Conservation (phyloP, 2,888 invertebrate species). For the Xestia xanthographa region DNA sequence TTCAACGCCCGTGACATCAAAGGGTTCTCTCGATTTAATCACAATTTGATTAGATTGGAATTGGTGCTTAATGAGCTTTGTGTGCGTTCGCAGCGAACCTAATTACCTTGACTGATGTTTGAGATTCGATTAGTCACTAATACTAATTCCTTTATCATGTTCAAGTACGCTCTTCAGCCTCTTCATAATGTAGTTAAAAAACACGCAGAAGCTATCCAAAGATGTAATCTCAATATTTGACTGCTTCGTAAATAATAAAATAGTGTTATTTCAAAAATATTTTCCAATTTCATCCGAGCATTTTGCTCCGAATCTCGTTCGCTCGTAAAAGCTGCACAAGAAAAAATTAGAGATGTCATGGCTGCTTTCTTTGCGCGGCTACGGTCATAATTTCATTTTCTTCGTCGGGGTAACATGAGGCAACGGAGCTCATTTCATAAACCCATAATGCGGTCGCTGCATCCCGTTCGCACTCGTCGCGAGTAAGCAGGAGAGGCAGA, state of each 20-base stretch:
- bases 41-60: slow-evolving; percentile 77
- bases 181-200: slow-evolving; percentile 8
- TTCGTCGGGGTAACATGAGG: slow-evolving; percentile 84
- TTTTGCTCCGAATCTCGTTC: slow-evolving; percentile 66
- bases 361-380: slow-evolving; percentile 85
- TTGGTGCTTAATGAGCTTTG: slow-evolving; percentile 74
- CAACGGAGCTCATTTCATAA: slow-evolving; percentile 88
- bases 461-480: slow-evolving; percentile 72
- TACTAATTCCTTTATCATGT: slow-evolving; percentile 42
- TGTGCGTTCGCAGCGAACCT: slow-evolving; percentile 62
- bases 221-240: slow-evolving; percentile 12
- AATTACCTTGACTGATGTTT: slow-evolving; percentile 64
- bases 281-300: slow-evolving; percentile 56
- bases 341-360: slow-evolving; percentile 79
- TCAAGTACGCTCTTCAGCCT: slow-evolving; percentile 7
- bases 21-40: slow-evolving; percentile 76
- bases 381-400: slow-evolving; percentile 88
- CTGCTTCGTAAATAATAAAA: slow-evolving; percentile 42
- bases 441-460: slow-evolving; percentile 84
- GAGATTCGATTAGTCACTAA: slow-evolving; percentile 46
- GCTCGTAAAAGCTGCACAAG: slow-evolving; percentile 68
- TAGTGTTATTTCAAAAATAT: slow-evolving; percentile 60
- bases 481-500: slow-evolving; percentile 73
- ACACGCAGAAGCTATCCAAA: neutral
- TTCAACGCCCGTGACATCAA: slow-evolving; percentile 69